These are phyloP conservation scores for Uloborus plumipes DNA, from an alignment of 2,888 invertebrate genomes.

Conservation along the genomic window DNA sequence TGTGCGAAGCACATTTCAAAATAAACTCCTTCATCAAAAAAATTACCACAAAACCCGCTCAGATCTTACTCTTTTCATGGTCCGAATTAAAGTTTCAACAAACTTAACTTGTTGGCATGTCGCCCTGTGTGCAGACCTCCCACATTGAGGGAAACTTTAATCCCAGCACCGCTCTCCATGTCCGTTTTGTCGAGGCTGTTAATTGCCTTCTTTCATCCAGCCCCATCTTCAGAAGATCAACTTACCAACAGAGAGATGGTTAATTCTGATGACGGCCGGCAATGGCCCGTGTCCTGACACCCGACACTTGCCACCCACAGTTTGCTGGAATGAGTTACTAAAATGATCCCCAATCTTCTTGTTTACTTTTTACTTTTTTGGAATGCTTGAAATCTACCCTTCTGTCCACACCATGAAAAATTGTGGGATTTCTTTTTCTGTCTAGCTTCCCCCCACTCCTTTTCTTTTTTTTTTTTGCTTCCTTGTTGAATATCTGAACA, in stretches of 20 bases:
- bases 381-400: slow-evolving; percentile 21
- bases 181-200: slow-evolving; percentile 50
- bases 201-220: slow-evolving; percentile 60
- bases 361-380: slow-evolving; percentile 24
- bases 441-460: background rate
- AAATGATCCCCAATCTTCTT: slow-evolving; percentile 1
- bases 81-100: slow-evolving; percentile 20
- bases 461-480: background rate
- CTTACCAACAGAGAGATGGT: slow-evolving; percentile 48
- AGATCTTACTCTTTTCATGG: background rate
- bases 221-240: slow-evolving; percentile 44
- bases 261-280: slow-evolving; percentile 55
- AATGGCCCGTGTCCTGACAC: slow-evolving; percentile 57
- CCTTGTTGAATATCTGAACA: background rate
- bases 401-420: slow-evolving; percentile 51
- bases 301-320: slow-evolving; percentile 53
- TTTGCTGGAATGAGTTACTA: slow-evolving; percentile 36
- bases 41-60: too few species aligned
- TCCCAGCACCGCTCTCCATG: slow-evolving; percentile 20
- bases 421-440: background rate
- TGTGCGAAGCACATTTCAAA: too few species aligned
- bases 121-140: slow-evolving; percentile 45
- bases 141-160: slow-evolving; percentile 54
- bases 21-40: too few species aligned
- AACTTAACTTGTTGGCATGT: slow-evolving; percentile 42